These are phyloP conservation scores for Ibidorhyncha struthersii DNA, from an alignment of 2,113 vertebrate species.

Conservation along the genomic window DNA sequence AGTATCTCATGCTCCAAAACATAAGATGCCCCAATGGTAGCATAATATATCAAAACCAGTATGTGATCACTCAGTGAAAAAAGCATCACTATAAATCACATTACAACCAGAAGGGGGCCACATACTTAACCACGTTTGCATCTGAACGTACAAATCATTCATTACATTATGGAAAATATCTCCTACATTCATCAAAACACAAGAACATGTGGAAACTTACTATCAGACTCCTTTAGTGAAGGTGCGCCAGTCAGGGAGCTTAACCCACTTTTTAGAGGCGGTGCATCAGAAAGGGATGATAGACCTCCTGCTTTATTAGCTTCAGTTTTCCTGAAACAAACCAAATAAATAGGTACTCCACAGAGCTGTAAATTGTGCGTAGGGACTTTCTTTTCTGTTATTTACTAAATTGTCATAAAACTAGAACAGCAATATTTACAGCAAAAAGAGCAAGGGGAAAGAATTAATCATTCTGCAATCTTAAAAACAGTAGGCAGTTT, in stretches of 20 bases:
- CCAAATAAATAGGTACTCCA: not conserved
- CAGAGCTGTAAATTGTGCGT: not conserved
- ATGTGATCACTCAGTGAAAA: not conserved
- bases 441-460: not conserved
- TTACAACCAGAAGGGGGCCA: not conserved
- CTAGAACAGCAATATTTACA: not conserved
- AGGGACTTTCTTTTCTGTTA: not conserved
- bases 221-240: conserved; percentile 66
- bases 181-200: not conserved
- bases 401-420: not conserved
- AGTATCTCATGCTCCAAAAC: not conserved
- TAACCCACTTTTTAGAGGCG: conserved; percentile 50
- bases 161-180: not conserved
- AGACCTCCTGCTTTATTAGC: conserved; percentile 52
- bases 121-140: not conserved
- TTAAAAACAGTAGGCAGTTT: not conserved
- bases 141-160: not conserved
- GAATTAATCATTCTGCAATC: not conserved
- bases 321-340: conserved; percentile 78
- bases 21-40: not conserved
- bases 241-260: conserved; percentile 65
- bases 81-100: not conserved
- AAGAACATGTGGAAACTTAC: conserved; percentile 61
- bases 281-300: conserved; percentile 67
- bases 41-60: not conserved